phyloP scores from a whole-genome alignment of 2,888 invertebrate species.

The Anorthoa munda region DNA sequence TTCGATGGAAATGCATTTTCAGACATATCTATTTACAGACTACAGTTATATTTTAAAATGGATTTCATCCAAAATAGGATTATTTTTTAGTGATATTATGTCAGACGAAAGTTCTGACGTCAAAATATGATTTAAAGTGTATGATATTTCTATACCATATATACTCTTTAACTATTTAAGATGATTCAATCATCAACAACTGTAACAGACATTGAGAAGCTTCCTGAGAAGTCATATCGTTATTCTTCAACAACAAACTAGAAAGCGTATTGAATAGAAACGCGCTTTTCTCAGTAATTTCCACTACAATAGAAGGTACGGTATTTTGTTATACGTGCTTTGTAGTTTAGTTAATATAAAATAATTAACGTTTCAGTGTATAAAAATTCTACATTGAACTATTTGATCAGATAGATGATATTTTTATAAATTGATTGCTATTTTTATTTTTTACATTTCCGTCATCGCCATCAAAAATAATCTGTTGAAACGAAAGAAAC shows the following conservation, averaged over 20 bases:
- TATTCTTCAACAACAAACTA: slow-evolving; percentile 11
- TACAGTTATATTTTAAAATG: not conserved
- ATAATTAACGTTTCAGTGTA: not conserved
- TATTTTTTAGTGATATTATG: no score
- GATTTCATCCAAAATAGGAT: not conserved
- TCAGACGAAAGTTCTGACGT: not conserved
- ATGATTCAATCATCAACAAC: not conserved
- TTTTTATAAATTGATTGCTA: no score
- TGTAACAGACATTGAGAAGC: not conserved
- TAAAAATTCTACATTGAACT: not conserved
- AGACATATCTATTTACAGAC: no score
- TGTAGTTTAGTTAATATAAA: no score
- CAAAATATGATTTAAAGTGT: not conserved
- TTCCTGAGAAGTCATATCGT: slow-evolving; percentile 1
- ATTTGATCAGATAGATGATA: no score
- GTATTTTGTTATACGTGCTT: no score
- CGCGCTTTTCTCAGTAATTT: not conserved
- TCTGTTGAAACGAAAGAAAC: not conserved
- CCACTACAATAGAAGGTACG: no score
- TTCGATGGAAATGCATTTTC: slow-evolving; percentile 69
- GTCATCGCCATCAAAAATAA: not conserved
- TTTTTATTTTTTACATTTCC: no score
- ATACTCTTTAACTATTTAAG: not conserved
- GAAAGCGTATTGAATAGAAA: not conserved
- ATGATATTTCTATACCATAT: not conserved